Conservation (phyloP, 2,797 vertebrate species). For the Calcarius lapponicus region DNA sequence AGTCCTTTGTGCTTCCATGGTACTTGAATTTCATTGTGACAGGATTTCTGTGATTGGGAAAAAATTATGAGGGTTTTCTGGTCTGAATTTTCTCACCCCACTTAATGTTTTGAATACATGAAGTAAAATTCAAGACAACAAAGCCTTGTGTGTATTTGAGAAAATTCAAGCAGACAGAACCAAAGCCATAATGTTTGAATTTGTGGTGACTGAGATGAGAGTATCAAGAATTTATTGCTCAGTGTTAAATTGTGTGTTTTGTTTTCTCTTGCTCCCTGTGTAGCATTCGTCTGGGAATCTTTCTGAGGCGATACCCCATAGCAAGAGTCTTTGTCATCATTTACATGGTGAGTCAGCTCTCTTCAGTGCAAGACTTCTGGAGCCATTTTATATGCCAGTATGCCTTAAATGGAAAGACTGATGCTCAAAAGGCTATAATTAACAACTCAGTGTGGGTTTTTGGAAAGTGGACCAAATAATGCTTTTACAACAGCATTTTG, state of each 20-base stretch:
- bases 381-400: background rate
- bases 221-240: background rate
- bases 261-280: background rate
- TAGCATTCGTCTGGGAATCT: slow-evolving; percentile 96
- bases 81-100: background rate
- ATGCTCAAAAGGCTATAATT: background rate
- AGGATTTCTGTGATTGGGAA: background rate
- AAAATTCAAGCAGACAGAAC: background rate
- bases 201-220: background rate
- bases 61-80: background rate
- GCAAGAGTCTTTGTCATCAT: slow-evolving; percentile 95
- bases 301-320: slow-evolving; percentile 92
- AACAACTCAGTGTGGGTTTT: background rate
- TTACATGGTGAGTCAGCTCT: slow-evolving; percentile 89
- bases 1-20: background rate
- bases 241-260: background rate
- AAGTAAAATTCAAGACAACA: background rate
- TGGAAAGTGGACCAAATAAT: background rate
- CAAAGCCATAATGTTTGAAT: background rate
- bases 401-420: background rate
- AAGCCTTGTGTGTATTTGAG: background rate
- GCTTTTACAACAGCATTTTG: background rate
- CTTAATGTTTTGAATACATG: background rate
- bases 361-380: background rate
- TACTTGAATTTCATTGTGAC: background rate